Evolutionary conservation across 2,113 vertebrate genomes (phyloP).

Genomic region (Phalacrocorax brasilianus): DNA sequence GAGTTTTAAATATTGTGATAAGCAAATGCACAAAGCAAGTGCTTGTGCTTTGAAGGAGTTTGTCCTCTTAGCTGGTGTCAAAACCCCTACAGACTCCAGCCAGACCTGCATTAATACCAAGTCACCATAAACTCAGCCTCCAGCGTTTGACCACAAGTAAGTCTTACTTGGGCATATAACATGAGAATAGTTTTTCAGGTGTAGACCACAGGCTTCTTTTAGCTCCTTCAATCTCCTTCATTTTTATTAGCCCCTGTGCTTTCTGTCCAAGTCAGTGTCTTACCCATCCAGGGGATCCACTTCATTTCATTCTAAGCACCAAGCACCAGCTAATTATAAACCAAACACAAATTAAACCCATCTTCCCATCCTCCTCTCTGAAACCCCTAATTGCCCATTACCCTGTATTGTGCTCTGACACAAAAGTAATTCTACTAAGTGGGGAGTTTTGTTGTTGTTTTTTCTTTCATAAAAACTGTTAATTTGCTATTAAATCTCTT

Average conservation of each 20-base stretch:
- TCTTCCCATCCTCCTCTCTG: constrained; percentile 20
- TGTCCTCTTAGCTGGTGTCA: background rate
- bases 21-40: background rate
- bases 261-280: background rate
- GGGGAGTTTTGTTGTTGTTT: constrained; percentile 48
- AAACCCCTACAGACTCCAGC: background rate
- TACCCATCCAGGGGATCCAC: background rate
- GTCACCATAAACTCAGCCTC: background rate
- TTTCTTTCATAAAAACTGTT: constrained; percentile 74
- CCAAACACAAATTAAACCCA: constrained; percentile 58
- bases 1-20: background rate
- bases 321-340: constrained; percentile 51
- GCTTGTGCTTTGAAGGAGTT: background rate
- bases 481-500: constrained; percentile 81
- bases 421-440: constrained; percentile 72
- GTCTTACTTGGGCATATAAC: background rate
- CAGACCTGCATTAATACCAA: background rate
- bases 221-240: background rate
- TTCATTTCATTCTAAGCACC: constrained; percentile 45
- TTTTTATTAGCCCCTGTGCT: background rate
- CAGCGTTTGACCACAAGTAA: background rate
- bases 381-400: constrained; percentile 66
- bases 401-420: constrained; percentile 54
- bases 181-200: background rate
- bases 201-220: background rate